Conservation (phyloP, 2,888 invertebrate species). For the Cosmia trapezina region DNA sequence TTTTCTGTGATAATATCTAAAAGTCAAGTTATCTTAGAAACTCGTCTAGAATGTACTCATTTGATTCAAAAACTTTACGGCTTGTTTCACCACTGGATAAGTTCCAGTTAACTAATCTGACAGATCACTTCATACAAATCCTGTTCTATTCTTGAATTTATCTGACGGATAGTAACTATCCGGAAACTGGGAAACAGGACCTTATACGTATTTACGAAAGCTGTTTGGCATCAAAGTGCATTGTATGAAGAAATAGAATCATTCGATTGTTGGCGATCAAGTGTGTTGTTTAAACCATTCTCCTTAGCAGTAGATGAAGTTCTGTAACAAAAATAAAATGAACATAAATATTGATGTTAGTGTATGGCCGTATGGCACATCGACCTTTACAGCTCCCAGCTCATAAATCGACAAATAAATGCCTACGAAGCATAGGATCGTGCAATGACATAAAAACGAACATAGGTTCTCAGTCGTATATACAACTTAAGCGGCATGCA, state of each 20-base stretch:
- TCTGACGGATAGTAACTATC: neutral
- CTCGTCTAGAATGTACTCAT: slow-evolving; percentile 30
- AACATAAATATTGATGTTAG: neutral
- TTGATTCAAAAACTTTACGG: neutral
- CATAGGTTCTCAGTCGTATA: no score
- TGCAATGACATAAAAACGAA: no score
- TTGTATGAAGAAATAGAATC: slow-evolving; percentile 80
- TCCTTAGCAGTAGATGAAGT: slow-evolving; percentile 82
- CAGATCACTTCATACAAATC: neutral
- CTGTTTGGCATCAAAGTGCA: slow-evolving; percentile 72
- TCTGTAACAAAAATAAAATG: slow-evolving; percentile 70
- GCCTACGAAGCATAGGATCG: no score
- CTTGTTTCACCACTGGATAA: neutral
- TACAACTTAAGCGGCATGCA: no score
- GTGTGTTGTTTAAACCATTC: slow-evolving; percentile 76
- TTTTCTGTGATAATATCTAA: slow-evolving; percentile 8
- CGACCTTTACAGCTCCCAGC: neutral
- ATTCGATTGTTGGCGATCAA: slow-evolving; percentile 76
- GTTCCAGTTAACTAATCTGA: neutral
- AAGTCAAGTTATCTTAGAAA: neutral
- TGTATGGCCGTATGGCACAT: neutral
- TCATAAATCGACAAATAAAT: no score
- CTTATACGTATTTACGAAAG: neutral
- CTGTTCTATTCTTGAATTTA: neutral
- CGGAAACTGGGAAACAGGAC: neutral